Evolutionary conservation across 2,113 vertebrate genomes (phyloP).

Genomic region (Ochotona curzoniae): DNA sequence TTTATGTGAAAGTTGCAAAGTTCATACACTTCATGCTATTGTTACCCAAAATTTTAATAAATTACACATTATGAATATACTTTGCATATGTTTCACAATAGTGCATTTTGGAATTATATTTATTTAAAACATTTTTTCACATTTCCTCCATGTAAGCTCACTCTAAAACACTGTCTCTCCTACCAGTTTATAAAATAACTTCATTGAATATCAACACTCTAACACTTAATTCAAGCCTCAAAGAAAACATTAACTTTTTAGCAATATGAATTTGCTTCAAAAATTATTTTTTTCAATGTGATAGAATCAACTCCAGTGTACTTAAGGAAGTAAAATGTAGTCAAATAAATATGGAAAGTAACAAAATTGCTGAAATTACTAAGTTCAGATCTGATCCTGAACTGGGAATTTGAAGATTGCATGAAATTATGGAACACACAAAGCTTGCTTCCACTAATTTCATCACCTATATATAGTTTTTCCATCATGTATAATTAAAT

Average conservation of each 20-base stretch:
- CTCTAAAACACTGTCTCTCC: neutral
- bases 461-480: neutral
- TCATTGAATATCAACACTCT: neutral
- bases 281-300: neutral
- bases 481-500: neutral
- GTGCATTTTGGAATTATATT: neutral
- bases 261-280: neutral
- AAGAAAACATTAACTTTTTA: neutral
- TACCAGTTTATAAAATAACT: constrained; percentile 5
- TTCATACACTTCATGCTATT: neutral
- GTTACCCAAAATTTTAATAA: neutral
- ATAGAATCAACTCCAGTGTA: neutral
- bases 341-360: neutral
- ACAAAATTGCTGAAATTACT: neutral
- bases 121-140: neutral
- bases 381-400: neutral
- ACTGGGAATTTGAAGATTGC: neutral
- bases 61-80: neutral
- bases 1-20: neutral
- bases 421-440: neutral
- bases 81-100: neutral
- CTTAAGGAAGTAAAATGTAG: neutral
- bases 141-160: neutral
- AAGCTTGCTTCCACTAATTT: neutral
- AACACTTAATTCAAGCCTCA: neutral